Conservation (phyloP, 2,797 vertebrate species). For the Poeciliopsis turneri region DNA sequence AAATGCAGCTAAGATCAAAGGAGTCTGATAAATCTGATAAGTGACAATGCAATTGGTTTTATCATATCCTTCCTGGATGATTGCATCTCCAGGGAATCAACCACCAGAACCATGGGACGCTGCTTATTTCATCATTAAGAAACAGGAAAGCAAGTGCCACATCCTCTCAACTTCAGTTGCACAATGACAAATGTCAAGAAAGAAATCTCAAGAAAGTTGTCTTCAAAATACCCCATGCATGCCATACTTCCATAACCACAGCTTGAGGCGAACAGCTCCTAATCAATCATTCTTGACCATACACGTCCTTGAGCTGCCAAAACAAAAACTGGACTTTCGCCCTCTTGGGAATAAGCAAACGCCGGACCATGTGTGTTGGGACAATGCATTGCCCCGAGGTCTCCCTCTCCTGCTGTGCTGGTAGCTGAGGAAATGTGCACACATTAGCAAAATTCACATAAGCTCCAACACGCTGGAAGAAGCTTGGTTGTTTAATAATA, state of each 20-base stretch:
- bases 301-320: conserved; percentile 46
- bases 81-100: conserved; percentile 52
- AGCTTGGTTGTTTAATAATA: conserved; percentile 68
- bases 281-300: conserved; percentile 56
- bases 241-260: conserved; percentile 13
- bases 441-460: conserved; percentile 47
- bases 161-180: conserved; percentile 55
- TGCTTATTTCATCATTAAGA: conserved; percentile 45
- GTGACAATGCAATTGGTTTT: conserved; percentile 41
- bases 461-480: conserved; percentile 56
- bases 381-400: conserved; percentile 34
- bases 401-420: conserved; percentile 25
- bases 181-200: neutral
- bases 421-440: conserved; percentile 45
- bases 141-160: conserved; percentile 54
- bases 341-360: conserved; percentile 42
- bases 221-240: conserved; percentile 6
- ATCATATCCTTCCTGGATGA: conserved; percentile 69
- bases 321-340: conserved; percentile 29
- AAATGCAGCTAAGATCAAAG: neutral
- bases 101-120: conserved; percentile 51
- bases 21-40: conserved; percentile 33
- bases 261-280: conserved; percentile 19
- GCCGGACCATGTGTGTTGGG: conserved; percentile 36
- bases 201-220: neutral